Evolutionary conservation across 1,140 invertebrate genomes (phyloP).

Genomic region (Apis mellifera): DNA sequence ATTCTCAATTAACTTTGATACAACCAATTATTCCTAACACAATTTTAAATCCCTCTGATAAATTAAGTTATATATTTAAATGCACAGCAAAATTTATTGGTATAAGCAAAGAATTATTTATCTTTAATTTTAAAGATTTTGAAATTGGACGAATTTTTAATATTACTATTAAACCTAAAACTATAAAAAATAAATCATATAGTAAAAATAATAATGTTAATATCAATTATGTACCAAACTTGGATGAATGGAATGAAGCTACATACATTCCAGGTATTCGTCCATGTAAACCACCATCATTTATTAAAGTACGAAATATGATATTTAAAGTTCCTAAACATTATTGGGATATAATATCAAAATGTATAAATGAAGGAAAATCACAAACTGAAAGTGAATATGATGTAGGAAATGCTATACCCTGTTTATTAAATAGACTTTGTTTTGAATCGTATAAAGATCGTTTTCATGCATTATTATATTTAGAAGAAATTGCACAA

Average conservation of each 20-base stretch:
- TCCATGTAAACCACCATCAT: conserved; percentile 81
- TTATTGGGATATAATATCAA: conserved; percentile 80
- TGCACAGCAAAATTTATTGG: conserved; percentile 83
- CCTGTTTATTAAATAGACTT: conserved; percentile 80
- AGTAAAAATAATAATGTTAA: conserved; percentile 62
- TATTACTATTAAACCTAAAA: conserved; percentile 77
- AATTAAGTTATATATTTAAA: conserved; percentile 75
- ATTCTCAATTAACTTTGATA: conserved; percentile 75
- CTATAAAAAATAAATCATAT: conserved; percentile 39
- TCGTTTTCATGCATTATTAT: conserved; percentile 87
- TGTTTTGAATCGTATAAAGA: conserved; percentile 83
- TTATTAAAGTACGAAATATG: conserved; percentile 81
- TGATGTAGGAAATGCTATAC: conserved; percentile 76
- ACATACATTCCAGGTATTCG: conserved; percentile 83
- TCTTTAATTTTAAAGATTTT: conserved; percentile 83
- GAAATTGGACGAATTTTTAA: conserved; percentile 82
- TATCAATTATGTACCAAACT: conserved; percentile 74
- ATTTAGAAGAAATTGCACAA: conserved; percentile 71
- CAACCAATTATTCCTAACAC: conserved; percentile 57
- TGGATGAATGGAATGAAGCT: conserved; percentile 69
- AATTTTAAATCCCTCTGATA: conserved; percentile 71
- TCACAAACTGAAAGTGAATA: conserved; percentile 72
- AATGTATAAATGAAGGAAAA: conserved; percentile 75
- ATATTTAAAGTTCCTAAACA: conserved; percentile 83
- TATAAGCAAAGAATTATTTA: conserved; percentile 82